These are phyloP conservation scores for Anguilla japonica DNA, from an alignment of 2,113 vertebrate genomes.

Conservation along the genomic window DNA sequence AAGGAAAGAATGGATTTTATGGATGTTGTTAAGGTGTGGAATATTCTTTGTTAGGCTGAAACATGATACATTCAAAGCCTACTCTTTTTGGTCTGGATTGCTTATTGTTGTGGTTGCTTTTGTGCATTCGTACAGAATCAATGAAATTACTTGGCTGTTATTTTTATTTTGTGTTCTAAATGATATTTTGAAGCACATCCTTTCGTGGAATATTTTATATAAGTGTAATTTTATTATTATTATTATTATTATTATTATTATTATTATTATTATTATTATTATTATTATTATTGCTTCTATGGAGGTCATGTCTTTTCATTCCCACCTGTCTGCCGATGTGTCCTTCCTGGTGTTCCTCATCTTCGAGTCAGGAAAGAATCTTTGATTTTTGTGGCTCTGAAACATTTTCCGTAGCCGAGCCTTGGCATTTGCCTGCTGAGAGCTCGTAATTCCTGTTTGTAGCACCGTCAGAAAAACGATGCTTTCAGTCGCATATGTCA, in stretches of 20 bases:
- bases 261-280: too few species aligned
- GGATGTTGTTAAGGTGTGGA: too few species aligned
- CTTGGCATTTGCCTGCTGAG: neutral
- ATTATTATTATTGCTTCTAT: neutral
- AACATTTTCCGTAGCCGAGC: neutral
- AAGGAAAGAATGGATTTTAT: too few species aligned
- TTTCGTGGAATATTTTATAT: too few species aligned
- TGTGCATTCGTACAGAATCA: too few species aligned
- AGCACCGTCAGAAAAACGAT: neutral
- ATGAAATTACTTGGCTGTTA: neutral
- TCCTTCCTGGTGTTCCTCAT: neutral
- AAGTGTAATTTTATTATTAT: too few species aligned
- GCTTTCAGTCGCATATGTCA: conserved; percentile 14
- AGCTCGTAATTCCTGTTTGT: neutral
- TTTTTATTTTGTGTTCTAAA: neutral
- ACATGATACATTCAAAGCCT: too few species aligned
- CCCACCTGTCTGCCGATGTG: neutral
- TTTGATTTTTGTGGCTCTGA: neutral
- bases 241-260: too few species aligned
- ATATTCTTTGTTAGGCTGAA: too few species aligned
- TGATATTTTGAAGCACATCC: too few species aligned
- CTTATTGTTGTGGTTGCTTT: too few species aligned
- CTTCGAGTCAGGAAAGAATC: neutral
- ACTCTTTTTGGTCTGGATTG: too few species aligned
- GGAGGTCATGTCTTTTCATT: neutral